Evolutionary conservation across 2,888 invertebrate genomes (phyloP).

Genomic region (Drosophila tripunctata): DNA sequence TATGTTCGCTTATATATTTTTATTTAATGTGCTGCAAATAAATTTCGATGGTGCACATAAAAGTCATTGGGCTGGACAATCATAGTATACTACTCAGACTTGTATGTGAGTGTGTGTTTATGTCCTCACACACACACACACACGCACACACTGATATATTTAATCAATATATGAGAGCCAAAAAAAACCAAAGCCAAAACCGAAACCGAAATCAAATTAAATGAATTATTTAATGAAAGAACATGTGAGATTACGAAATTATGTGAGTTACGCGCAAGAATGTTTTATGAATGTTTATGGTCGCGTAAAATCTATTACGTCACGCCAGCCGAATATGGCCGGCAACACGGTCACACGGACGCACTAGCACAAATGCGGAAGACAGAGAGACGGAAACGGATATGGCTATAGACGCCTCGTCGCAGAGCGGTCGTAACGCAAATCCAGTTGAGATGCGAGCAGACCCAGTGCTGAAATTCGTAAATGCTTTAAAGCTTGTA

Average conservation of each 20-base stretch:
- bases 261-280: slow-evolving; percentile 78
- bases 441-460: slow-evolving; percentile 11
- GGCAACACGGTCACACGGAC: slow-evolving; percentile 19
- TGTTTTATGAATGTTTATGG: slow-evolving; percentile 81
- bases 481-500: slow-evolving; percentile 55
- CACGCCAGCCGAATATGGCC: slow-evolving; percentile 53
- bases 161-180: slow-evolving; percentile 32
- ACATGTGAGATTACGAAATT: slow-evolving; percentile 73
- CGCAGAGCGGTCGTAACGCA: slow-evolving; percentile 64
- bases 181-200: not conserved
- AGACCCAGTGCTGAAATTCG: slow-evolving; percentile 37
- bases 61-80: slow-evolving; percentile 55
- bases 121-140: slow-evolving; percentile 16
- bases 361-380: no score
- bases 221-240: slow-evolving; percentile 78
- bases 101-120: slow-evolving; percentile 8
- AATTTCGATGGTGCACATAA: slow-evolving; percentile 64
- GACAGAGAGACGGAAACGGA: not conserved
- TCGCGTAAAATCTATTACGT: slow-evolving; percentile 79
- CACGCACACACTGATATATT: no score
- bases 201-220: slow-evolving; percentile 72
- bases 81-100: not conserved
- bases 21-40: slow-evolving; percentile 61
- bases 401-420: not conserved
- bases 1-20: slow-evolving; percentile 18